Evolutionary conservation across 2,797 vertebrate genomes (phyloP).

Genomic region (Picus viridis): DNA sequence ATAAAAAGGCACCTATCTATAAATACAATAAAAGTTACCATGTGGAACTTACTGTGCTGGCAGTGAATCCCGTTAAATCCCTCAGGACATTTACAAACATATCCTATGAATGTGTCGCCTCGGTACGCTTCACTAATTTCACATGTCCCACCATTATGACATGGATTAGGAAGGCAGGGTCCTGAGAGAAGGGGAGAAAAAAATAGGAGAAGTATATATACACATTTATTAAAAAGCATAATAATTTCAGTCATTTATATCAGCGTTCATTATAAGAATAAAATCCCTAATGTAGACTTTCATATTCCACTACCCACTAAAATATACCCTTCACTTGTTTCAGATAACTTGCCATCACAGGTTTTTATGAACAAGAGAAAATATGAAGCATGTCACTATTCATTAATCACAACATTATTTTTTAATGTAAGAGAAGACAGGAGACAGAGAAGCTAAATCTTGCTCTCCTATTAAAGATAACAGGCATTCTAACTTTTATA

Average conservation of each 20-base stretch:
- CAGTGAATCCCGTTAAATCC: constrained; percentile 97
- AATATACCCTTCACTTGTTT: constrained; percentile 7
- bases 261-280: background rate
- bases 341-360: background rate
- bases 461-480: constrained; percentile 56
- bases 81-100: constrained; percentile 91
- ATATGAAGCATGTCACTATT: constrained; percentile 24
- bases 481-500: constrained; percentile 36
- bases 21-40: constrained; percentile 28
- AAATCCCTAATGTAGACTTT: background rate
- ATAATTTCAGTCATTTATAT: background rate
- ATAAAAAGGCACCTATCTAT: background rate
- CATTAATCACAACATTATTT: constrained; percentile 61
- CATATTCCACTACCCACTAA: background rate
- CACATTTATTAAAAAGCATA: background rate
- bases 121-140: constrained; percentile 96
- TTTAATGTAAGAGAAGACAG: constrained; percentile 56
- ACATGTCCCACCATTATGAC: constrained; percentile 95
- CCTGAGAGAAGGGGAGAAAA: constrained; percentile 76
- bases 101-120: constrained; percentile 97
- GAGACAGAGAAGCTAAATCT: constrained; percentile 39
- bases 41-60: constrained; percentile 93
- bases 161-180: constrained; percentile 94
- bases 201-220: background rate
- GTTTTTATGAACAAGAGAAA: constrained; percentile 47